Evolutionary conservation across 1,140 invertebrate species (phyloP), one percentile per base, ranked within the genome.

Genomic region (Scaptodrosophila lebanonensis): DNA sequence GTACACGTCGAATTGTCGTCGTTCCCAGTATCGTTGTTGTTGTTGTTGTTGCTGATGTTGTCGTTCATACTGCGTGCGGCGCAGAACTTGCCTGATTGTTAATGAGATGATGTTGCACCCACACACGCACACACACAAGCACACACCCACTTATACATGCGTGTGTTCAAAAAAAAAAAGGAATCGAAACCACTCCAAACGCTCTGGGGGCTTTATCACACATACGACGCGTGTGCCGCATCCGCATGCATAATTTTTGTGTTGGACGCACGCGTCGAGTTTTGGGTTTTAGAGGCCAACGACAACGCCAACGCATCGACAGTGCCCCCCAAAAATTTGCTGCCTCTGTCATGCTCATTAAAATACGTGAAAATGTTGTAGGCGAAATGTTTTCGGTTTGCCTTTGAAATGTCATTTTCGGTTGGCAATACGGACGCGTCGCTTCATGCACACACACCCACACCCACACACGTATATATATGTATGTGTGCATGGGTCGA

Each of bases 361-460:
- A 79, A 73, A 68, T 51, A 61, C 68, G 48, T 51, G 44, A 58
- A 66, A 79, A 77, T 72, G 58, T 73, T 72, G 72, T 70, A 71
- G 66, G 53, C 66, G 49, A 63, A 77, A 77, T 71, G 68, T 58
- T 61, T 64, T 73, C 50, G 67, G 67, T 61, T 73, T 68, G 64
- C 40, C 56, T 79, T 68, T 54, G 64, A 60, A 75, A 66, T 76
- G 71, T 50, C 52, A 63, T 62, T 76, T 76, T 54, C 43, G 38
- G 44, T 51, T 54, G 63, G n/a, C n/a, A n/a, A n/a, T n/a, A n/a
- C n/a, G n/a, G n/a, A 25, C 8, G 22, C 8, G 22, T 8, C 22
- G 8, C 22, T 4, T 8, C 3, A 4, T 25, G 22, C 22, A 25
- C 8, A 8, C 8, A 25, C 22, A 25, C 22, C 22, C 22, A 25